phyloP scores from a whole-genome alignment of 2,888 invertebrate species.

The Encarsia formosa region DNA sequence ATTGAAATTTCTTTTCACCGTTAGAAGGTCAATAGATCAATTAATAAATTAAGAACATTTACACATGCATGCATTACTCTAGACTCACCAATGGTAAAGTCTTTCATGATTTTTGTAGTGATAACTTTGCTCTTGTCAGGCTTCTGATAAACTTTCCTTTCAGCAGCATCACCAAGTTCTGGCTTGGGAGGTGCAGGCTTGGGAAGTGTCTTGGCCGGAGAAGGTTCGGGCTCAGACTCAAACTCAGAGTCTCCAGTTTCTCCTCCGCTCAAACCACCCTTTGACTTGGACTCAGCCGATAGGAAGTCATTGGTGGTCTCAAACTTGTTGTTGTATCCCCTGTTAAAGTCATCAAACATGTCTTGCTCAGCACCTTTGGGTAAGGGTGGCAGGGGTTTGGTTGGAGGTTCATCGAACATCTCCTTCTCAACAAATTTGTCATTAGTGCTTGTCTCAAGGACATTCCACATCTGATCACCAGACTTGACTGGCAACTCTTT shows the following conservation, averaged over 20 bases:
- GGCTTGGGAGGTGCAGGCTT: constrained; percentile 6
- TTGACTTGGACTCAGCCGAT: constrained; percentile 23
- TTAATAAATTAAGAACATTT: no score
- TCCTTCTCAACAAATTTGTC: constrained; percentile 8
- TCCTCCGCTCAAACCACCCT: constrained; percentile 28
- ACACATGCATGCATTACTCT: no score
- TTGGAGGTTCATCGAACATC: constrained; percentile 39
- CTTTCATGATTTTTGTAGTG: constrained; percentile 64
- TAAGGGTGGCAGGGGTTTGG: constrained; percentile 44
- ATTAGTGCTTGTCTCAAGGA: constrained; percentile 15
- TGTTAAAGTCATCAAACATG: constrained; percentile 16
- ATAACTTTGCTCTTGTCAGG: constrained; percentile 27
- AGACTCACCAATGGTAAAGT: constrained; percentile 70
- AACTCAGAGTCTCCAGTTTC: constrained; percentile 44
- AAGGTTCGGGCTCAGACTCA: constrained; percentile 45
- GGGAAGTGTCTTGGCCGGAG: constrained; percentile 30
- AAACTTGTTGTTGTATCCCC: constrained; percentile 15
- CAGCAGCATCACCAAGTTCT: constrained; percentile 21
- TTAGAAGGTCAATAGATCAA: no score
- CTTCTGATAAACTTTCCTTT: constrained; percentile 28
- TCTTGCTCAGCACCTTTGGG: constrained; percentile 35
- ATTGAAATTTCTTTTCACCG: no score
- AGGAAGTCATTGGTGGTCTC: constrained; percentile 35
- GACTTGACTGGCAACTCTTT: constrained; percentile 28
- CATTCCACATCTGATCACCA: constrained; percentile 16